phyloP scores from a whole-genome alignment of 1,140 invertebrate genomes.

The Adelges cooleyi region DNA sequence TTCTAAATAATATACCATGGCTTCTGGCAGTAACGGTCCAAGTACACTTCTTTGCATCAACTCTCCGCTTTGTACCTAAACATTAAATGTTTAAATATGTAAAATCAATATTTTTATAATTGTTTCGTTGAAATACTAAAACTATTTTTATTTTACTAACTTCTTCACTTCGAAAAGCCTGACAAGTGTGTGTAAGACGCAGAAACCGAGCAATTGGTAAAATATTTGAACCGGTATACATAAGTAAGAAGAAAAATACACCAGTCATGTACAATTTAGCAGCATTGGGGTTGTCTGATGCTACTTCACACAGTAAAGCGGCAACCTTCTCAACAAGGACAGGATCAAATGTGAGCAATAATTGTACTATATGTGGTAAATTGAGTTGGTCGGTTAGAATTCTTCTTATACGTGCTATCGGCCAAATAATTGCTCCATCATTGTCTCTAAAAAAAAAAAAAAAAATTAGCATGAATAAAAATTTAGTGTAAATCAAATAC shows the following conservation, averaged over 20 bases:
- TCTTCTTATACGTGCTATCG: constrained; percentile 82
- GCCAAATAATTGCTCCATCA: constrained; percentile 86
- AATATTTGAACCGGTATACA: constrained; percentile 98
- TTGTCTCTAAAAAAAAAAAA: constrained; percentile 50
- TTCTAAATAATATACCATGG: constrained; percentile 98
- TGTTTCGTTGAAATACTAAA: not conserved
- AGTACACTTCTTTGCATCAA: constrained; percentile 79
- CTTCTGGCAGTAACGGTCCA: constrained; percentile 89
- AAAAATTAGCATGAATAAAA: not conserved
- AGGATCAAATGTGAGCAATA: constrained; percentile 95
- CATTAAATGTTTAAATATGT: not conserved
- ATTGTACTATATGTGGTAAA: constrained; percentile 89
- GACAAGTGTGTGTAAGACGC: constrained; percentile 87
- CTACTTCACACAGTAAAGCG: constrained; percentile 65
- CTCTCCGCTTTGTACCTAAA: constrained; percentile 50
- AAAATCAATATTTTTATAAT: too few relatives aligned
- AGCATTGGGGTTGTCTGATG: constrained; percentile 91
- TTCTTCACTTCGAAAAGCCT: constrained; percentile 84
- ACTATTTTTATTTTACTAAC: constrained; percentile 41
- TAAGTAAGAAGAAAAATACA: constrained; percentile 96
- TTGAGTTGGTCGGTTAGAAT: constrained; percentile 76
- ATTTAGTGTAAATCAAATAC: too few relatives aligned
- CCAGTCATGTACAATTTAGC: constrained; percentile 91
- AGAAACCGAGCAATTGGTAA: constrained; percentile 89
- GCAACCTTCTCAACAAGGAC: constrained; percentile 86